Evolutionary conservation across 2,113 vertebrate species (phyloP).

Genomic region (Oreotrochilus melanogaster): DNA sequence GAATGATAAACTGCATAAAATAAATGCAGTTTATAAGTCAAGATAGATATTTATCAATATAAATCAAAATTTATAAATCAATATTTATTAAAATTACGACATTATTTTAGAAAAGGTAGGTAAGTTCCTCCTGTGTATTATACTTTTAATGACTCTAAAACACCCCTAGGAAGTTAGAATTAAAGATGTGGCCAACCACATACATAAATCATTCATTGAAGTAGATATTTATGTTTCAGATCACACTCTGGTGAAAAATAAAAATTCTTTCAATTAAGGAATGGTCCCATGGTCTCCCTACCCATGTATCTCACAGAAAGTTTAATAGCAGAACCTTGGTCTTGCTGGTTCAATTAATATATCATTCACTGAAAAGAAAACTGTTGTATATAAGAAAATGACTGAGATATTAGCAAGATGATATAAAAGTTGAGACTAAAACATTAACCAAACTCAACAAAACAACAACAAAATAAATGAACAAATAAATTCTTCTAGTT

Average conservation of each 20-base stretch:
- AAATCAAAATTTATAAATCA: neutral
- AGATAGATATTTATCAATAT: too few relatives aligned
- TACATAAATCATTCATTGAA: neutral
- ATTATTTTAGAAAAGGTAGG: neutral
- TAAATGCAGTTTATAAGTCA: too few relatives aligned
- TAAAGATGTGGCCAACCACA: neutral
- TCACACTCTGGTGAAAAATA: neutral
- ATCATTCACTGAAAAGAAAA: neutral
- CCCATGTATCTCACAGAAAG: neutral
- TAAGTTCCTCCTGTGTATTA: neutral
- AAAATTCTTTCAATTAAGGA: neutral
- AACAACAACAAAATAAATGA: neutral
- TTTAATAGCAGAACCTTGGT: neutral
- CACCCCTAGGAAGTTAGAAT: neutral
- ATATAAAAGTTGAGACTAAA: neutral
- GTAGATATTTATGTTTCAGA: neutral
- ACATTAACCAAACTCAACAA: accelerated
- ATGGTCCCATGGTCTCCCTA: neutral
- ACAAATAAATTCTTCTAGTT: neutral
- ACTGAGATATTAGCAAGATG: neutral
- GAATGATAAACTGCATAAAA: neutral
- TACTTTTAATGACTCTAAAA: conserved; percentile 26
- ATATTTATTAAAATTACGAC: neutral
- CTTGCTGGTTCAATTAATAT: neutral
- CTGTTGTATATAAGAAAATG: neutral